Evolutionary conservation across 1,140 invertebrate species (phyloP).

Genomic region (Tetragnatha versicolor): DNA sequence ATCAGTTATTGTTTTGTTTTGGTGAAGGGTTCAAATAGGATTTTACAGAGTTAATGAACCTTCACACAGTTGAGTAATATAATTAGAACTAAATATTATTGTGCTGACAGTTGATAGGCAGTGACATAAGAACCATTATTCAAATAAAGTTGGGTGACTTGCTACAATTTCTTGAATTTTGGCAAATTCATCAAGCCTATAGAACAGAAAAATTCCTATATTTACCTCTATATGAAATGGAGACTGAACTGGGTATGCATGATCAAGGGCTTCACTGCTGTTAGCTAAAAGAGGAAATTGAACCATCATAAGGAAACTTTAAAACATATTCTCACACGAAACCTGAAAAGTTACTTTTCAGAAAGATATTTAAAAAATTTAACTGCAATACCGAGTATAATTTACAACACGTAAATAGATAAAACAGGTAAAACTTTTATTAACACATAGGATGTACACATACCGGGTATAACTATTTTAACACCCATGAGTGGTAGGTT

Average conservation of each 20-base stretch:
- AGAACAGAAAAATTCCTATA: neutral
- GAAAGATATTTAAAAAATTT: neutral
- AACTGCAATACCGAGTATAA: neutral
- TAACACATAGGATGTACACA: neutral
- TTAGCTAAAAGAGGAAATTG: neutral
- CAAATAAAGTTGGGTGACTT: neutral
- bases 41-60: no score
- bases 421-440: neutral
- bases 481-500: slow-evolving; percentile 1
- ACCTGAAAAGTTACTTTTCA: no score
- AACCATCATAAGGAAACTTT: no score
- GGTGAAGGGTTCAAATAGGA: no score
- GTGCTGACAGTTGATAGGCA: no score
- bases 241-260: neutral
- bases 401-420: neutral
- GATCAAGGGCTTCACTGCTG: slow-evolving; percentile 13
- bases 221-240: slow-evolving; percentile 9
- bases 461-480: slow-evolving; percentile 27
- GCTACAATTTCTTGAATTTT: neutral
- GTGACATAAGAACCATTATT: no score
- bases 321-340: no score
- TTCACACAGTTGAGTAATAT: no score
- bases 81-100: no score
- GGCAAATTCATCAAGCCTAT: neutral
- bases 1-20: no score